Evolutionary conservation across 2,113 vertebrate species (phyloP), one percentile per base, ranked within the genome.

Genomic region (Saccopteryx leptura): DNA sequence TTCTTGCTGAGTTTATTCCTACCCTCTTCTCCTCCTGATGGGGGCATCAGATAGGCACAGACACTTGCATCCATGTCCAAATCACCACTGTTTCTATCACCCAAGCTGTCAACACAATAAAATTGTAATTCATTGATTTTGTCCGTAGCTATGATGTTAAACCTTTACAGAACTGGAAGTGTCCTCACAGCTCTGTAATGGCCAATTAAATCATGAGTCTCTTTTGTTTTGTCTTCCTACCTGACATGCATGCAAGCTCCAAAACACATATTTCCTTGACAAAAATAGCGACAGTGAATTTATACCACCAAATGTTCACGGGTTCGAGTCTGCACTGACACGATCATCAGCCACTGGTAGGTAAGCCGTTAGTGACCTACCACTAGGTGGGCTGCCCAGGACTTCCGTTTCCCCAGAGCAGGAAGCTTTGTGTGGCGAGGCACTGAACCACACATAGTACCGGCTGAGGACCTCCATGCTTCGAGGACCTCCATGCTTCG

Each of bases 241-340:
- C 88, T 66, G 46, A 60, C 66, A 10, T 10, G 48, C 76, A 75
- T 1, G 61, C 90, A n/a, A 85, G 48, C 60, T 61, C 90, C 76
- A 56, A 76, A 93, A 90, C 33, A 21, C 33, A 14, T 21, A 87
- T 46, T 74, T 81, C 83, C 91, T 83, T 65, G 48, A 76, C 79
- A 84, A 95, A 97, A 84, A 68, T 31, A 74, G 83, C 0, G 9
- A 84, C 14, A 26, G 58, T 86, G 85, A 82, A 91, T 76, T 93
- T 54, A 90, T 24, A 87, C 65, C 90, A 71, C 23, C 66, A 65
- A 88, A 86, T 11, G n/a, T 71, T 83, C 85, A 52, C 0, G 24
- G 71, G 84, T 76, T 90, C 26, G 82, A 75, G 95, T 95, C 84
- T 90, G 91, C 93, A 97, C 48, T 91, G 97, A 52, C 23, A 15